Conservation (phyloP, 2,113 vertebrate genomes). For the Herpailurus yagouaroundi region DNA sequence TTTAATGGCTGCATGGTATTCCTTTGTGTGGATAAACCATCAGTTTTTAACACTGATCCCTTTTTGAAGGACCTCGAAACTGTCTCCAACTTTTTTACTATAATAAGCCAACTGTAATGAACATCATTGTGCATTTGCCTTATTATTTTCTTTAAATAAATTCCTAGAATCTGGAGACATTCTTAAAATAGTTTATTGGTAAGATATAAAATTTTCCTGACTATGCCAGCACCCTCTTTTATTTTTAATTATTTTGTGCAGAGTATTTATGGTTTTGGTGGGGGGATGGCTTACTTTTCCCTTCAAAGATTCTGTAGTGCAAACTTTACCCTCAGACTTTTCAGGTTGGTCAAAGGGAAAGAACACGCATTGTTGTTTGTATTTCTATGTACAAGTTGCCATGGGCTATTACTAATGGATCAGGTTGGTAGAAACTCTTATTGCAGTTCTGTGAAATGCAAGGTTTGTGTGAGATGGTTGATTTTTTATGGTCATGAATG, state of each 20-base stretch:
- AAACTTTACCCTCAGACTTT: not conserved
- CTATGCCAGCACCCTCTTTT: not conserved
- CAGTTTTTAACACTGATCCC: not conserved
- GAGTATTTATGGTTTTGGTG: not conserved
- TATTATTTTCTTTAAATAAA: slow-evolving; percentile 44
- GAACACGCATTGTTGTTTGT: not conserved
- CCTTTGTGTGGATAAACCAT: slow-evolving; percentile 39
- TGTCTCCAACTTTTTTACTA: not conserved
- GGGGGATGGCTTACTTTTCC: not conserved
- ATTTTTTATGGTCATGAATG: not conserved
- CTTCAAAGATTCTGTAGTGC: not conserved
- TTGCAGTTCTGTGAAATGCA: not conserved
- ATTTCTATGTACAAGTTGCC: not conserved
- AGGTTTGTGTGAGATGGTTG: not conserved
- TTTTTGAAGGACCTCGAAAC: slow-evolving; percentile 33
- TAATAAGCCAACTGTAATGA: not conserved
- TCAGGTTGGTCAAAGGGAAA: not conserved
- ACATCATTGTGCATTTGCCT: not conserved
- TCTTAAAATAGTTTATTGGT: slow-evolving; percentile 44
- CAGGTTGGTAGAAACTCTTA: not conserved
- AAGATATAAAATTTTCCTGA: not conserved
- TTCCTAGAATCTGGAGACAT: not conserved
- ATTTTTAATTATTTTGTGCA: not conserved
- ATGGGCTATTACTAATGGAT: not conserved
- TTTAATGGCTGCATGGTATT: slow-evolving; percentile 65